A percentile compares a stretch with the other conserved stretches of the same genome.
phyloP scores from a whole-genome alignment of 2,888 invertebrate genomes.

The Mythimna ferrago region DNA sequence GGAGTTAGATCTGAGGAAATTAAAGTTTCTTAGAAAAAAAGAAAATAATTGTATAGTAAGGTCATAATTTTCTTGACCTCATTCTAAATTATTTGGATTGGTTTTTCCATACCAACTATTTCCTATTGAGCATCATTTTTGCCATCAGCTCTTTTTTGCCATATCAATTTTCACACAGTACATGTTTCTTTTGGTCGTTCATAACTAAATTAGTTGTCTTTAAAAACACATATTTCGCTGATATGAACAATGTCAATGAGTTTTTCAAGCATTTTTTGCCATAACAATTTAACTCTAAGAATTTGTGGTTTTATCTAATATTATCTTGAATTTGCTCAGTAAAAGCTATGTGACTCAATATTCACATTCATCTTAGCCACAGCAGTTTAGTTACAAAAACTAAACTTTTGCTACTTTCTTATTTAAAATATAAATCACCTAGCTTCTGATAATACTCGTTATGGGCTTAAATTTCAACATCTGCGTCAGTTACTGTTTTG shows the following conservation, averaged over 20 bases:
- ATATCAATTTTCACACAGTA: too few species aligned
- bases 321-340: background rate
- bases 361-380: background rate
- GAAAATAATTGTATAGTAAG: background rate
- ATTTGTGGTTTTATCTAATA: background rate
- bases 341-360: background rate
- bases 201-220: too few species aligned
- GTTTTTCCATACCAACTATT: background rate
- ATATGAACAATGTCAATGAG: too few species aligned
- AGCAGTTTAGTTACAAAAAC: background rate
- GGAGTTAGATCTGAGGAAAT: background rate
- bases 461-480: background rate
- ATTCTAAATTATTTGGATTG: background rate
- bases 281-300: too few species aligned
- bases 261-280: too few species aligned
- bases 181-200: too few species aligned
- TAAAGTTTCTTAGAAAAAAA: background rate
- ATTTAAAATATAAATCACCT: background rate
- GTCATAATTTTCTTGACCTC: background rate
- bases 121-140: too few species aligned
- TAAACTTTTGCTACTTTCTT: background rate
- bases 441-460: too few species aligned
- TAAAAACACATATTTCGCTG: too few species aligned
- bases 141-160: background rate
- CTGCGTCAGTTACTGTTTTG: background rate